These are phyloP conservation scores for Bhutanitis thaidina DNA, from an alignment of 2,888 invertebrate species.

Conservation along the genomic window DNA sequence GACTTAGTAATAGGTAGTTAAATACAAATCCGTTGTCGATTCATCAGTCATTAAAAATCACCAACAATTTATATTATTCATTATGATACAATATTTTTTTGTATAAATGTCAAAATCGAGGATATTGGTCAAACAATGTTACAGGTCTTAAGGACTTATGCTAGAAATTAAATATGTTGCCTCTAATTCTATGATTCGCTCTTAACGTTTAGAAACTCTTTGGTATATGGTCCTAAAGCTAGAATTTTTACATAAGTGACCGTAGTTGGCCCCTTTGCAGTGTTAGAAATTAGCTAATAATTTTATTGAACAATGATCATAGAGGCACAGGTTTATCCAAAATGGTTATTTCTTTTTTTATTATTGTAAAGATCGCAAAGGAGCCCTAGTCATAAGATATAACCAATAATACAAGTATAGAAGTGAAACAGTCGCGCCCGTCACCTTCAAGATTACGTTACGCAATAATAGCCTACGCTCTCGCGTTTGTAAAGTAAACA, in stretches of 20 bases:
- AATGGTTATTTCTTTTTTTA: neutral
- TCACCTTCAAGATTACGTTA: too few species aligned
- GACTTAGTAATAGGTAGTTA: slow-evolving; percentile 3
- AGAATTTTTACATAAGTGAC: slow-evolving; percentile 53
- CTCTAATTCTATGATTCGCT: slow-evolving; percentile 58
- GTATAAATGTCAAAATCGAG: slow-evolving; percentile 42
- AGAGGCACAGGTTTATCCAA: slow-evolving; percentile 22
- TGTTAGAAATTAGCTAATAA: slow-evolving; percentile 23
- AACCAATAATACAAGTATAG: too few species aligned
- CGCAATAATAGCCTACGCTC: too few species aligned
- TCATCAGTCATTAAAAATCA: slow-evolving; percentile 10
- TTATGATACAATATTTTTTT: slow-evolving; percentile 32
- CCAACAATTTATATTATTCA: slow-evolving; percentile 11
- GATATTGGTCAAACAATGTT: slow-evolving; percentile 61
- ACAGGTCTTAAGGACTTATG: slow-evolving; percentile 65
- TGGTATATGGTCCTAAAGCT: slow-evolving; percentile 76
- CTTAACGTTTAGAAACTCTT: slow-evolving; percentile 76
- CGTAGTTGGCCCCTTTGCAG: slow-evolving; percentile 57
- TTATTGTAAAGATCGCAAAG: slow-evolving; percentile 35
- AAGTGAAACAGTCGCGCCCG: too few species aligned
- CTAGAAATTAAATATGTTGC: slow-evolving; percentile 70
- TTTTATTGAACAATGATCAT: slow-evolving; percentile 25
- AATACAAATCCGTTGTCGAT: slow-evolving; percentile 10
- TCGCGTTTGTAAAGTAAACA: too few species aligned
- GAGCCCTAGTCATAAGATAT: slow-evolving; percentile 34